phyloP scores from a whole-genome alignment of 53 echinoderm and acorn worm genomes.

The Echinarachnius parma region DNA sequence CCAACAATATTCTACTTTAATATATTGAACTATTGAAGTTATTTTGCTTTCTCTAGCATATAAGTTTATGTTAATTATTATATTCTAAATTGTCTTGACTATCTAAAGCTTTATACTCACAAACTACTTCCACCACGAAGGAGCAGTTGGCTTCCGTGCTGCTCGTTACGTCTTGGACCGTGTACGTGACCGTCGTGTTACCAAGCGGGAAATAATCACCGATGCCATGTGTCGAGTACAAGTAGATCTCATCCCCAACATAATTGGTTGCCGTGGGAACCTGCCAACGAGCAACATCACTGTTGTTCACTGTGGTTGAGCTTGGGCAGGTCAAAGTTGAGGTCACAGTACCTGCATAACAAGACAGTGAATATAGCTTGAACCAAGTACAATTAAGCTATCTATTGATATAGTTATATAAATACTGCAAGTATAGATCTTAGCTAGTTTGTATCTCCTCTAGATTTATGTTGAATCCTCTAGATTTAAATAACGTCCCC shows the following conservation, averaged over 20 bases:
- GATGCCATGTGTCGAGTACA: constrained; percentile 7
- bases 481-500: no score
- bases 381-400: no score
- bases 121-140: constrained; percentile 5
- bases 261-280: constrained; percentile 26
- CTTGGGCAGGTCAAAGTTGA: constrained; percentile 22
- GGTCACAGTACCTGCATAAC: not conserved
- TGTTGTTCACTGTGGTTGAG: constrained; percentile 6
- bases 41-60: no score
- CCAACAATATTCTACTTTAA: no score
- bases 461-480: no score
- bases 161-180: constrained; percentile 1
- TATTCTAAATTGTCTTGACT: not conserved
- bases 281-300: constrained; percentile 29
- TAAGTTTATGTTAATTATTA: no score
- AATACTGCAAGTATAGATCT: no score
- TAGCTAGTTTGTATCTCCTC: no score
- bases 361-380: no score
- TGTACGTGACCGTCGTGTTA: constrained; percentile 36
- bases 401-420: no score
- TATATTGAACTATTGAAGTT: no score
- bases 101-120: not conserved
- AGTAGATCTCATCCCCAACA: not conserved
- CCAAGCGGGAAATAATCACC: constrained; percentile 37
- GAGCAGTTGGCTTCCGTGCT: constrained; percentile 21